phyloP scores from a whole-genome alignment of 2,888 invertebrate species.

The Diarsia rubi region DNA sequence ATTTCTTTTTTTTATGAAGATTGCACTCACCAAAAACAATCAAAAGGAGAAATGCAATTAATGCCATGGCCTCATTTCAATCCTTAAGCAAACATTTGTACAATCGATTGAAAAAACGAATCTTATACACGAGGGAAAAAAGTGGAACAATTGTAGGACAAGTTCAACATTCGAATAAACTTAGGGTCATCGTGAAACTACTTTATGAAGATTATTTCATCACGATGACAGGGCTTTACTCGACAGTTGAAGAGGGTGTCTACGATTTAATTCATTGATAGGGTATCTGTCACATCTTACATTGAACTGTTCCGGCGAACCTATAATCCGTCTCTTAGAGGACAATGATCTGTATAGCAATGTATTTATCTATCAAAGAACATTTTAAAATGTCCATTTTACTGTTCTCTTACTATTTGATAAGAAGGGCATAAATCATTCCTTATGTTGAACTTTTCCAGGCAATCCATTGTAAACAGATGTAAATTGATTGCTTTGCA shows the following conservation, averaged over 20 bases:
- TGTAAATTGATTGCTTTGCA: background rate
- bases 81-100: conserved; percentile 4
- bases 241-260: conserved; percentile 53
- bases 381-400: background rate
- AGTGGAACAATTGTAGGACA: background rate
- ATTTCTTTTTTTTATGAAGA: background rate
- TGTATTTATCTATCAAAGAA: background rate
- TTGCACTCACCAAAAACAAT: background rate
- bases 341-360: conserved; percentile 22
- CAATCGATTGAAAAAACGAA: background rate
- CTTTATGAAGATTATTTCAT: conserved; percentile 50
- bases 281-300: conserved; percentile 21
- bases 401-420: background rate
- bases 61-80: background rate
- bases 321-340: conserved; percentile 6
- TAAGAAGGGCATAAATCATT: background rate
- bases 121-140: background rate
- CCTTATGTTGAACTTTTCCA: background rate
- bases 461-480: background rate
- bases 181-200: conserved; percentile 19
- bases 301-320: conserved; percentile 15
- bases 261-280: conserved; percentile 34
- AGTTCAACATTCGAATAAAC: conserved; percentile 36
- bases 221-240: conserved; percentile 43
- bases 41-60: conserved; percentile 17